phyloP scores from a whole-genome alignment of 2,888 invertebrate species.

The Busseola fusca region DNA sequence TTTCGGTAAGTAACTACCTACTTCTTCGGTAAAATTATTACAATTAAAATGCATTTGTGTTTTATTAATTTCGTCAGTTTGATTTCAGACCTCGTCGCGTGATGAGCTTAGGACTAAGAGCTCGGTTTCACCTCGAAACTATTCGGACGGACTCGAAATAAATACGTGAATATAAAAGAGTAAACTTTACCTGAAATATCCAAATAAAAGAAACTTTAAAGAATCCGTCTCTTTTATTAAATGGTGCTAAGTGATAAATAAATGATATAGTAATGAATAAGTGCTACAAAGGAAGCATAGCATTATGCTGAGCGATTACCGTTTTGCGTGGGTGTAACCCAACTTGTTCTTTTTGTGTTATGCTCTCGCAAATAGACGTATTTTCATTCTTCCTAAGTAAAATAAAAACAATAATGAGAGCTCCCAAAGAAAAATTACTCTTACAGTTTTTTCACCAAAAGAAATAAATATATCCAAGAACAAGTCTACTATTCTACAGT shows the following conservation, averaged over 20 bases:
- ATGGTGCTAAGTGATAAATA: not conserved
- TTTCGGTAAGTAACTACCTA: conserved; percentile 29
- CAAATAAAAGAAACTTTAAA: not conserved
- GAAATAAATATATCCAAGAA: not conserved
- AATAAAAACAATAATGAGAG: not conserved
- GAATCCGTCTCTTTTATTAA: not conserved
- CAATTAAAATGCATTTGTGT: conserved; percentile 38
- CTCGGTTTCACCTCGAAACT: not conserved
- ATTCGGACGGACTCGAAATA: not conserved
- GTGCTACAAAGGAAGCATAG: conserved; percentile 1
- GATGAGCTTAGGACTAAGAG: conserved; percentile 14
- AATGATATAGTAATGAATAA: not conserved
- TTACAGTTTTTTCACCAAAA: not conserved
- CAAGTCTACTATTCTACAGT: too few relatives aligned
- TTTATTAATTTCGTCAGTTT: conserved; percentile 23
- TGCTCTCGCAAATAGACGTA: not conserved
- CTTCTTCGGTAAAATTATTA: conserved; percentile 26
- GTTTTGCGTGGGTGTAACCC: not conserved
- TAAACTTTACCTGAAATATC: not conserved
- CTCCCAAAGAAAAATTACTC: not conserved
- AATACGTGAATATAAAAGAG: not conserved
- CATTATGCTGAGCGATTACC: not conserved
- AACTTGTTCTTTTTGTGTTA: not conserved
- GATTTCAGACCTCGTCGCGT: conserved; percentile 8
- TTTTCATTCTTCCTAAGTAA: not conserved